Base-by-base conservation (phyloP, 2,888 invertebrate genomes). In the Colostygia pectinataria region DNA sequence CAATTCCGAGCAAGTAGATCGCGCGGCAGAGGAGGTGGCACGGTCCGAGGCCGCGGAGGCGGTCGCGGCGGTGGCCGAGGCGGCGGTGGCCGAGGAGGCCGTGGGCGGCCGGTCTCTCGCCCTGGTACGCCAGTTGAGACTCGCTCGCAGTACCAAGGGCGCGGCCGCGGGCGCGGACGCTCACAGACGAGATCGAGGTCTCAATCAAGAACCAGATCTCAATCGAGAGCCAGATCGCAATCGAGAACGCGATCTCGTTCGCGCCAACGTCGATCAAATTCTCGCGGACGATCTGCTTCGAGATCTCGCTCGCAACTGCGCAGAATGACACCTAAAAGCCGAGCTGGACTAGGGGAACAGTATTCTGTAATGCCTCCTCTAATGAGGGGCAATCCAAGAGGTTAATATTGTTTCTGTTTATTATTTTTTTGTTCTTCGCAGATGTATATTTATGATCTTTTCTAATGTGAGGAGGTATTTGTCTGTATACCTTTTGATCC, bases 241-340 rank as follows among this genome's bases (percentile, higher is more conserved):
- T 38, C 50, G 7, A 50, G 49, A 29, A 13, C 34, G 7, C 52
- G 75, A 6, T 74, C 71, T 0, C 71, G 68, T 10, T 61, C 61
- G 8, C 74, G 71, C 29, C 71, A 68, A 18, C 72, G 69, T 15
- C 72, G 72, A 14, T 80, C 81, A 0, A 71, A 69, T 46, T 83
- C 80, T 1, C 73, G 82, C 18, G 69, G 70, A 0, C 71, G 83
- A 40, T 85, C 85, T 3, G 63, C 67, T 4, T 84, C 87, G 2
- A 69, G 82, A 46, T 80, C 85, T n/a, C 78, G 88, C 20, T 84
- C 84, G 7, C 78, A 75, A 53, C 57, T 77, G 1, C 71, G 84
- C 56, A 75, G 82, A 1, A 49, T 87, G 20, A 88, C 89, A 4
- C 88, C 88, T 1, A 86, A 80, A 66, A 84, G 83, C 6, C 72